Conservation (phyloP, 2,888 invertebrate species). For the Caenorhabditis zanzibari region DNA sequence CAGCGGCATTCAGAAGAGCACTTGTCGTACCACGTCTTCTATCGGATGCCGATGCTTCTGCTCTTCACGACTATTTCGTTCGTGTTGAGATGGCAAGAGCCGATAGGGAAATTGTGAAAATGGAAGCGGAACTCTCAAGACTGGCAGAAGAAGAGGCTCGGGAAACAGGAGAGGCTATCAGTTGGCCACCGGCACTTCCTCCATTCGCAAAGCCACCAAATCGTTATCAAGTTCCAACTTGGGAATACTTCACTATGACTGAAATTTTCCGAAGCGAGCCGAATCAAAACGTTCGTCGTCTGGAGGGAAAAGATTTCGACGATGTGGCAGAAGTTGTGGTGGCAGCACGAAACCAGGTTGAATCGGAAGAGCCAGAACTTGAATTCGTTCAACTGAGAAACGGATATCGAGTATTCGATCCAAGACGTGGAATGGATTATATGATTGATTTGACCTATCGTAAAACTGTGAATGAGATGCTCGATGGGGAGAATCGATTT, state of each 20-base stretch:
- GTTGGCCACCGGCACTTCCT: slow-evolving; percentile 90
- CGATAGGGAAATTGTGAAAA: slow-evolving; percentile 55
- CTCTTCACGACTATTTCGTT: slow-evolving; percentile 83
- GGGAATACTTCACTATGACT: slow-evolving; percentile 92
- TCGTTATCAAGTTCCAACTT: slow-evolving; percentile 88
- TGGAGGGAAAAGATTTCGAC: slow-evolving; percentile 84
- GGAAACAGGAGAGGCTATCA: slow-evolving; percentile 84
- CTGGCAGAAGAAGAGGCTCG: slow-evolving; percentile 84
- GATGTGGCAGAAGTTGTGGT: slow-evolving; percentile 87
- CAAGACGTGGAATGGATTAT: slow-evolving; percentile 92
- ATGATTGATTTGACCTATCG: slow-evolving; percentile 87
- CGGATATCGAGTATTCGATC: slow-evolving; percentile 87
- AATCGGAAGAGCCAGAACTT: slow-evolving; percentile 69
- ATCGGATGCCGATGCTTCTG: slow-evolving; percentile 84
- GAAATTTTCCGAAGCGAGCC: slow-evolving; percentile 92
- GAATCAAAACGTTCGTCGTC: slow-evolving; percentile 88
- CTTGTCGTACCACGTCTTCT: slow-evolving; percentile 84
- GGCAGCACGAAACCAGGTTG: slow-evolving; percentile 68
- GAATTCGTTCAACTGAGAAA: slow-evolving; percentile 79
- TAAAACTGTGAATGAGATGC: slow-evolving; percentile 55
- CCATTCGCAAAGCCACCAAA: slow-evolving; percentile 88
- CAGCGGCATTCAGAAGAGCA: slow-evolving; percentile 76
- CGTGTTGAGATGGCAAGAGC: slow-evolving; percentile 74
- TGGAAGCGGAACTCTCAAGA: slow-evolving; percentile 84
- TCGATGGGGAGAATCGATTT: slow-evolving; percentile 24